Evolutionary conservation across 2,797 vertebrate species (phyloP), one percentile per base, ranked within the genome.

Genomic region (Geotrypetes seraphini): DNA sequence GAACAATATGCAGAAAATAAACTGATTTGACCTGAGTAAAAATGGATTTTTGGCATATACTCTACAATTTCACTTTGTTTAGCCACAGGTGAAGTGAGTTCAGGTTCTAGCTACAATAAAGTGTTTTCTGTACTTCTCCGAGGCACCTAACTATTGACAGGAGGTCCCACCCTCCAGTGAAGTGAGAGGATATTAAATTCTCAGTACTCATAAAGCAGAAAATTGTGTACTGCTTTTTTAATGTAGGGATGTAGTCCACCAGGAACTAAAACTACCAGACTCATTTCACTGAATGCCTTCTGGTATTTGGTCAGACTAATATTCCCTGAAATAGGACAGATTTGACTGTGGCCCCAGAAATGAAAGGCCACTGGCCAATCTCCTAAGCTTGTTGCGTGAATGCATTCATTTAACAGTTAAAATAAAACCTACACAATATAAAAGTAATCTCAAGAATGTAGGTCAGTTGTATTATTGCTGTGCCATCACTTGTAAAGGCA

Each of bases 401-500:
- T 46, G 28, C 10, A 14, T 49, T 56, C 36, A 60, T 53, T 39
- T 7, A 45, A 24, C 28, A 38, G 19, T 48, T 54, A 50, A 20
- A 57, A 40, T 3, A 44, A 16, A 48, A 47, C 39, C 13, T 39
- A 8, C n/a, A 42, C 9, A 41, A 15, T 47, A 62, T 50, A 51
- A 49, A 63, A 60, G 27, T 28, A 43, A 33, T 38, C 52, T 44
- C 11, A 43, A 40, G 17, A 53, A 61, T 51, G 21, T 70, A 66
- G 47, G 52, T 57, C 56, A 53, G 33, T 22, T 28, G 23, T 17
- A 57, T 66, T 62, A 60, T 38, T 69, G 37, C 54, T 60, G 11
- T 50, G 52, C 14, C 15, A 35, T 49, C 33, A 51, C 12, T 63
- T 53, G 35, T 9, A 60, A 48, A 35, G 29, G 41, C 64, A 55